Conservation (phyloP, 2,113 vertebrate species). For the Ceyx melanurus region DNA sequence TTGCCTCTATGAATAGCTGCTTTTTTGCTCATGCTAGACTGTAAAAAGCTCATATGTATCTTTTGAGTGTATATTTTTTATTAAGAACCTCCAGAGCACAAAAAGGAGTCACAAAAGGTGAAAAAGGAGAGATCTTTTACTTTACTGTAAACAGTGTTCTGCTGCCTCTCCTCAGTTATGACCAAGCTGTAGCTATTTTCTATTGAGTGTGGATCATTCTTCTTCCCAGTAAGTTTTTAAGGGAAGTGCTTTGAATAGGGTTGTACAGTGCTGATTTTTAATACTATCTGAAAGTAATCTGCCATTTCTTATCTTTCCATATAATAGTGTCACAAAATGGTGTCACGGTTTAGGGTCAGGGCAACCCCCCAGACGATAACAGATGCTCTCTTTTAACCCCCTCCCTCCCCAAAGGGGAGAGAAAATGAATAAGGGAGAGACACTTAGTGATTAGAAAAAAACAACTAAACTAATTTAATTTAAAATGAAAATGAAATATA, state of each 20-base stretch:
- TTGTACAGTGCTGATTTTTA: not conserved
- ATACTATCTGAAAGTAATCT: not conserved
- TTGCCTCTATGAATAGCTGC: slow-evolving; percentile 44
- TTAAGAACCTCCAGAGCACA: slow-evolving; percentile 6
- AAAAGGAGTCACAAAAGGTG: not conserved
- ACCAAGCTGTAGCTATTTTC: slow-evolving; percentile 37
- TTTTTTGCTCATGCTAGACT: slow-evolving; percentile 26
- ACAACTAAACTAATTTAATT: too few species aligned
- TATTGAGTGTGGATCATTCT: not conserved
- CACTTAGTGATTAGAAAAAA: too few species aligned
- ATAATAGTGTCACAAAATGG: not conserved
- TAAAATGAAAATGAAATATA: too few species aligned
- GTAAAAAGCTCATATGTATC: slow-evolving; percentile 14
- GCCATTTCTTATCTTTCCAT: not conserved
- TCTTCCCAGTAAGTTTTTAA: slow-evolving; percentile 2
- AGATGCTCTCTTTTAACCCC: too few species aligned
- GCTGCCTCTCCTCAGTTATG: not conserved
- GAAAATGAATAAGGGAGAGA: too few species aligned
- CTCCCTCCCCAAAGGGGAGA: too few species aligned
- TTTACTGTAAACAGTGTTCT: slow-evolving; percentile 1
- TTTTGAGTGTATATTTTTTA: slow-evolving; percentile 46
- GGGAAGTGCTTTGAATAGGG: slow-evolving; percentile 12
- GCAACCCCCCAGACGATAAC: too few species aligned
- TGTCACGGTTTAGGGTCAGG: too few species aligned
- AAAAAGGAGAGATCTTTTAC: slow-evolving; percentile 12